A percentile compares a stretch with the other conserved stretches of the same genome.
phyloP scores from a whole-genome alignment of 2,888 invertebrate species.

The Barypeithes pellucidus region DNA sequence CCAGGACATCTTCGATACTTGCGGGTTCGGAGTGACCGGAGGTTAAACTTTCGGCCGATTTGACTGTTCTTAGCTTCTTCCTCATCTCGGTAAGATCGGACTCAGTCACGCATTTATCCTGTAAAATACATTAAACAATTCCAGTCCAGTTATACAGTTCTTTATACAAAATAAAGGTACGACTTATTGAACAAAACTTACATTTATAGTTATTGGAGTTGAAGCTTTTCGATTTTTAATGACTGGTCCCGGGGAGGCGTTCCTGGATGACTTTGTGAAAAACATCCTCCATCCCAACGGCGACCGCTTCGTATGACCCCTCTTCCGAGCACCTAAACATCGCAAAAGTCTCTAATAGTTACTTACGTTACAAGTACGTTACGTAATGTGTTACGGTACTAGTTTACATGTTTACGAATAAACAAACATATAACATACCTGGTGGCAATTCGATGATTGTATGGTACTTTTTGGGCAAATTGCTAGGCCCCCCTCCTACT shows the following conservation, averaged over 20 bases:
- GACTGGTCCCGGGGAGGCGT: conserved; percentile 65
- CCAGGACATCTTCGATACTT: conserved; percentile 68
- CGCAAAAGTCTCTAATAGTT: too few species aligned
- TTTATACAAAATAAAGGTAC: too few species aligned
- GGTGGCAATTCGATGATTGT: conserved; percentile 91
- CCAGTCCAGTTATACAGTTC: too few species aligned
- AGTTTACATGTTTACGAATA: too few species aligned
- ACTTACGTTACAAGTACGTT: too few species aligned
- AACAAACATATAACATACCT: conserved; percentile 52
- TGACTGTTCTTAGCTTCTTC: conserved; percentile 77
- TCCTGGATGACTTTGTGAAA: conserved; percentile 75
- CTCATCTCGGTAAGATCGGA: conserved; percentile 68
- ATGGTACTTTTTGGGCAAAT: conserved; percentile 88
- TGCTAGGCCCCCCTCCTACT: conserved; percentile 84
- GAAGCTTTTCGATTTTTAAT: conserved; percentile 72
- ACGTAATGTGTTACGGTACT: too few species aligned
- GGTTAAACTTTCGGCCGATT: conserved; percentile 80
- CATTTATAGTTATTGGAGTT: conserved; percentile 69
- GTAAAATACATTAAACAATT: neutral
- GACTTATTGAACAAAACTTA: conserved; percentile 46
- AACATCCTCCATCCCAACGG: conserved; percentile 87
- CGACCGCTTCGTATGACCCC: conserved; percentile 79
- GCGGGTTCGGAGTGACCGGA: conserved; percentile 70
- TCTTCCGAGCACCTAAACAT: conserved; percentile 72
- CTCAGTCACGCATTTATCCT: conserved; percentile 70